Conservation (phyloP, 1,140 invertebrate genomes). For the Bombus superbus region DNA sequence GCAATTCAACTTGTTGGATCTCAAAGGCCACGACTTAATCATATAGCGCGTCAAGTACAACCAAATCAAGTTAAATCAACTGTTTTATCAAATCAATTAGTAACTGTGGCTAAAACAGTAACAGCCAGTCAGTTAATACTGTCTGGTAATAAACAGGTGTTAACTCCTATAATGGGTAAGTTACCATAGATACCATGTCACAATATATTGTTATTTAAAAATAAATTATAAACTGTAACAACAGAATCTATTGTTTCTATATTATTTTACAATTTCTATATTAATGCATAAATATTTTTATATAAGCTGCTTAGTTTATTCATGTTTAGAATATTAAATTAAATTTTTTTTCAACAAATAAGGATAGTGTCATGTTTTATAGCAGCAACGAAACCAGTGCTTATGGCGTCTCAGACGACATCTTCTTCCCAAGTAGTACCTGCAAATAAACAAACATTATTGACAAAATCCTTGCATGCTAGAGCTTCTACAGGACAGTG, state of each 20-base stretch:
- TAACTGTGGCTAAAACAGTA: slow-evolving; percentile 80
- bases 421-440: slow-evolving; percentile 79
- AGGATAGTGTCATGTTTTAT: slow-evolving; percentile 43
- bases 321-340: neutral
- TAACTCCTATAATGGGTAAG: slow-evolving; percentile 85
- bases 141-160: slow-evolving; percentile 84
- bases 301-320: neutral
- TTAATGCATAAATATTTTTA: neutral
- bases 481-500: slow-evolving; percentile 78
- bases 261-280: neutral
- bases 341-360: neutral
- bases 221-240: neutral
- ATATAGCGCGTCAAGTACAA: slow-evolving; percentile 82
- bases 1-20: slow-evolving; percentile 85
- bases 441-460: slow-evolving; percentile 80
- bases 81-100: slow-evolving; percentile 79
- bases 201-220: neutral
- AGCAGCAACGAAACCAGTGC: slow-evolving; percentile 80
- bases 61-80: slow-evolving; percentile 82
- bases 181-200: slow-evolving; percentile 47
- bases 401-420: slow-evolving; percentile 79
- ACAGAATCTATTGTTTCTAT: neutral
- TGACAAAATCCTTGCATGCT: slow-evolving; percentile 80
- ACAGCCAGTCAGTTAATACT: slow-evolving; percentile 83
- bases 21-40: slow-evolving; percentile 84